A percentile compares a stretch with the other conserved stretches of the same genome.
Evolutionary conservation across 2,113 vertebrate genomes (phyloP).

Genomic region (Orientallactaga bullata): DNA sequence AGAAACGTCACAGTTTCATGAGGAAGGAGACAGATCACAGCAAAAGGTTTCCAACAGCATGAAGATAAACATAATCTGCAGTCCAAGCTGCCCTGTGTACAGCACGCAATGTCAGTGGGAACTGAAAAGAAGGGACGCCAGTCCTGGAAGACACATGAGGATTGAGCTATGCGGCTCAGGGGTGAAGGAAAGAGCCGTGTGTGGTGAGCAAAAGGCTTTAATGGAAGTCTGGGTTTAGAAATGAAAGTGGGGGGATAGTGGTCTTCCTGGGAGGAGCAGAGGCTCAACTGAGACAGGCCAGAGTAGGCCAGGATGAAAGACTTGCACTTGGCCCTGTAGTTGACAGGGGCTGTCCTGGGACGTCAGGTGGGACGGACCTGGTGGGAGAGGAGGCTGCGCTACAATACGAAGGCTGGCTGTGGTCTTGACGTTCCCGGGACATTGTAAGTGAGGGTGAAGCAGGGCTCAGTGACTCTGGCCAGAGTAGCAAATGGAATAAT

Average conservation of each 20-base stretch:
- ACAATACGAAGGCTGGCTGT: neutral
- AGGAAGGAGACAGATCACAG: neutral
- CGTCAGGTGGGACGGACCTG: neutral
- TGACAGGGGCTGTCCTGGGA: neutral
- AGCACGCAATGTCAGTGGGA: neutral
- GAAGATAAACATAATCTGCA: neutral
- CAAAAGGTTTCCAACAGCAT: neutral
- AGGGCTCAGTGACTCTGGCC: neutral
- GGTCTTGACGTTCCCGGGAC: neutral
- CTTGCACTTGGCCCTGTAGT: neutral
- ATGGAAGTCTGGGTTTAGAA: neutral
- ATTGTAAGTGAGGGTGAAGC: too few species aligned
- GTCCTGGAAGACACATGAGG: neutral
- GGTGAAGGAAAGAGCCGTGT: neutral
- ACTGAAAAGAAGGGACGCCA: neutral
- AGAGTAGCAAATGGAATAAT: neutral
- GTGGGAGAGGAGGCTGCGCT: neutral
- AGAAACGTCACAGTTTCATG: neutral
- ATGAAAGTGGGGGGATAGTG: neutral
- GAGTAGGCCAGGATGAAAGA: neutral
- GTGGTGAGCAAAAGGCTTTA: neutral
- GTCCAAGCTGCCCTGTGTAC: neutral
- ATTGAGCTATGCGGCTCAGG: neutral
- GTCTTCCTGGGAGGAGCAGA: neutral
- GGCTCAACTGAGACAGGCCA: neutral